A percentile compares a stretch with the other conserved stretches of the same genome.
These are phyloP conservation scores for Hiodon alosoides DNA, from an alignment of 2,113 vertebrate species.

Conservation along the genomic window DNA sequence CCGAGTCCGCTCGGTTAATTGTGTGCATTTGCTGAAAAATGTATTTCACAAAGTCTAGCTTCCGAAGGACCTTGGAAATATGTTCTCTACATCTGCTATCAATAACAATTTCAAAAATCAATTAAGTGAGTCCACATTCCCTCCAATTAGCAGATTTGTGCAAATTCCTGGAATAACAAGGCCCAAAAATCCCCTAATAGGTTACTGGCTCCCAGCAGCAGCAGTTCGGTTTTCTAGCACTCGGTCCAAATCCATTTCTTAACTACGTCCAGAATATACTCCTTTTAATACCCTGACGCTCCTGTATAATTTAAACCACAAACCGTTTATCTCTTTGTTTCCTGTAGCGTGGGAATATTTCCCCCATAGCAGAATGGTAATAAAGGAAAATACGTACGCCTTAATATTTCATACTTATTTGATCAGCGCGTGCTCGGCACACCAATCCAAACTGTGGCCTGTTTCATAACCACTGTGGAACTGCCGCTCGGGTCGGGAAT, in stretches of 20 bases:
- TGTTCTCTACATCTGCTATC: constrained; percentile 19
- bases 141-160: constrained; percentile 24
- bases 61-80: neutral
- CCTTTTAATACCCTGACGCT: constrained; percentile 44
- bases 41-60: too few relatives aligned
- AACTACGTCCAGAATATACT: constrained; percentile 24
- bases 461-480: neutral
- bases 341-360: constrained; percentile 39
- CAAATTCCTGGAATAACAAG: constrained; percentile 10
- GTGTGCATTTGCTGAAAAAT: too few relatives aligned
- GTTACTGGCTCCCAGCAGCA: neutral
- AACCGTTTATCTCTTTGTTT: constrained; percentile 46
- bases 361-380: constrained; percentile 39
- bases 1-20: too few relatives aligned
- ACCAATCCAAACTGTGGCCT: constrained; percentile 20
- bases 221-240: neutral
- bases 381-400: constrained; percentile 41
- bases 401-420: constrained; percentile 58
- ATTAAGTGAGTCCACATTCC: constrained; percentile 19
- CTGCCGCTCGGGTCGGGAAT: too few relatives aligned
- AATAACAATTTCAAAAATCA: constrained; percentile 10
- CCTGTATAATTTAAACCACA: constrained; percentile 54
- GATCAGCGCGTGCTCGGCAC: constrained; percentile 42
- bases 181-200: constrained; percentile 3
- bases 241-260: neutral